Conservation (phyloP, 1,140 invertebrate genomes). For the Maniola jurtina region DNA sequence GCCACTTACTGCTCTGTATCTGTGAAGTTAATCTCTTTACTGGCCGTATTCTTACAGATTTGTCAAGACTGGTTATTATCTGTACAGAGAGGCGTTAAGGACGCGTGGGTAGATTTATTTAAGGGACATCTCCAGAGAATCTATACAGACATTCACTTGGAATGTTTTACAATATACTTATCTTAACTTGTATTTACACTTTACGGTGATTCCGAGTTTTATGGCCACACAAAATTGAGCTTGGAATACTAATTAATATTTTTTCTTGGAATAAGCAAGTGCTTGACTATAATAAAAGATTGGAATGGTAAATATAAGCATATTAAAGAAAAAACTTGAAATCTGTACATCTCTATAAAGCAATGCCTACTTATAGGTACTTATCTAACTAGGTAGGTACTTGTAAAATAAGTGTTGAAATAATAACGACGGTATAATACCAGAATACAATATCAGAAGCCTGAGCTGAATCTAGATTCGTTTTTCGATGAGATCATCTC, state of each 20-base stretch:
- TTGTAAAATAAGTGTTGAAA: too few relatives aligned
- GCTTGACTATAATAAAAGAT: background rate
- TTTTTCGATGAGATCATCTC: too few relatives aligned
- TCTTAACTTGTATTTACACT: constrained; percentile 12
- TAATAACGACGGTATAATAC: too few relatives aligned
- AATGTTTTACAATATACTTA: constrained; percentile 14
- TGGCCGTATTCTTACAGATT: constrained; percentile 62
- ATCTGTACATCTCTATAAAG: background rate
- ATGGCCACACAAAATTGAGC: constrained; percentile 4
- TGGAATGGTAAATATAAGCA: background rate
- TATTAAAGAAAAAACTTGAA: background rate
- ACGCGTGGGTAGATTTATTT: constrained; percentile 61
- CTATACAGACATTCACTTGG: constrained; percentile 2
- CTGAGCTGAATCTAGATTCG: too few relatives aligned
- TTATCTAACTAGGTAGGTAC: too few relatives aligned
- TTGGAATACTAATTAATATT: constrained; percentile 7
- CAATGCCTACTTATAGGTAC: background rate
- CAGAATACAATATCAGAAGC: too few relatives aligned
- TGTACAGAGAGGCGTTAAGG: constrained; percentile 54
- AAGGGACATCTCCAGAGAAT: constrained; percentile 31
- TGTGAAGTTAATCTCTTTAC: constrained; percentile 47
- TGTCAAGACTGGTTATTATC: constrained; percentile 53
- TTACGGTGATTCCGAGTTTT: constrained; percentile 2
- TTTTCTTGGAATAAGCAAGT: background rate
- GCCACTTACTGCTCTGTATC: constrained; percentile 34